Evolutionary conservation across 2,797 vertebrate species (phyloP).

Genomic region (Betta splendens): DNA sequence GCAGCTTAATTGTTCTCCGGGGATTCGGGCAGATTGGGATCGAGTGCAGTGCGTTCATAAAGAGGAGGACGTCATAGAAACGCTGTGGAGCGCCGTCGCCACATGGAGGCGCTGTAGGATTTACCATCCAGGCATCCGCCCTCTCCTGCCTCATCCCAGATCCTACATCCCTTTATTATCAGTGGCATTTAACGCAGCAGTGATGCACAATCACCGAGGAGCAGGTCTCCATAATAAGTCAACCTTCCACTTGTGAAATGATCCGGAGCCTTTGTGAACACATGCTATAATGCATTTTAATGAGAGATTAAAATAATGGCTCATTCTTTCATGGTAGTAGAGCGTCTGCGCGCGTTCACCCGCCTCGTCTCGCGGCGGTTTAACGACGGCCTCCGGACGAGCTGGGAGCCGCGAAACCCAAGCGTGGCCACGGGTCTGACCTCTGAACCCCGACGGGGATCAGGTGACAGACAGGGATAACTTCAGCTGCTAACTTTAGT

Average conservation of each 20-base stretch:
- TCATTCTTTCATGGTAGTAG: slow-evolving; percentile 11
- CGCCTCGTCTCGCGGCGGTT: slow-evolving; percentile 38
- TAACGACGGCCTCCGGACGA: slow-evolving; percentile 28
- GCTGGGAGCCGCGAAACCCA: slow-evolving; percentile 60
- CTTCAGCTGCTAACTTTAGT: slow-evolving; percentile 71
- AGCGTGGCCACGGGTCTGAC: slow-evolving; percentile 56
- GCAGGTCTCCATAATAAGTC: not conserved
- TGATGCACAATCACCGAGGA: not conserved
- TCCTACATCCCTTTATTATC: slow-evolving; percentile 14
- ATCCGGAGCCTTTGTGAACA: not conserved
- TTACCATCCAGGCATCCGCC: not conserved
- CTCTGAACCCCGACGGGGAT: slow-evolving; percentile 63
- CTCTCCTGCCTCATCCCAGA: not conserved
- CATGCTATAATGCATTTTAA: not conserved
- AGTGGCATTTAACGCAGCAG: not conserved
- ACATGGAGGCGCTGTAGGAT: slow-evolving; percentile 62
- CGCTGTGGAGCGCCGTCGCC: slow-evolving; percentile 32
- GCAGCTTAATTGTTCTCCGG: not conserved
- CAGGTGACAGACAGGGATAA: slow-evolving; percentile 68
- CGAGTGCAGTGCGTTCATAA: not conserved
- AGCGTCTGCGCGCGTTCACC: slow-evolving; percentile 14
- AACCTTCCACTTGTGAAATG: not conserved
- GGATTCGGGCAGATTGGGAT: not conserved
- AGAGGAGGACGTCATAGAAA: not conserved
- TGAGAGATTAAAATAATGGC: accelerated